These are phyloP conservation scores for Gallinago paraguaiae DNA, from an alignment of 2,113 vertebrate species.

Conservation along the genomic window DNA sequence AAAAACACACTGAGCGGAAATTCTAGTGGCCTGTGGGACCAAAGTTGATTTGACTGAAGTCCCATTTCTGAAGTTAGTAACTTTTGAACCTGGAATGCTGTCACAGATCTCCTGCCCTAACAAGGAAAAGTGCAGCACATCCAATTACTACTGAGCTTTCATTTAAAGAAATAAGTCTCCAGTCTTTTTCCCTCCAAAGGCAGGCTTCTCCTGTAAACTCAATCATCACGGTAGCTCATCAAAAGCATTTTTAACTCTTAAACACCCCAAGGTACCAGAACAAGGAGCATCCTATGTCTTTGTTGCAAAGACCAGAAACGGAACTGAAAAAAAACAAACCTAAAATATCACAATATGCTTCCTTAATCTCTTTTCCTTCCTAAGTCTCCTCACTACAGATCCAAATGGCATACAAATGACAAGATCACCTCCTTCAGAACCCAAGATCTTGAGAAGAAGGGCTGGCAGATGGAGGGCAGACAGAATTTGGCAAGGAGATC, in stretches of 20 bases:
- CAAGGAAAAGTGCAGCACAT: slow-evolving; percentile 43
- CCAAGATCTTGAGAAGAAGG: background rate
- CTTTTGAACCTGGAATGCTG: slow-evolving; percentile 54
- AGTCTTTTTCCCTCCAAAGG: slow-evolving; percentile 7
- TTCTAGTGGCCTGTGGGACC: slow-evolving; percentile 15
- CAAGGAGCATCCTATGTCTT: background rate
- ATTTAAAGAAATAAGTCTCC: slow-evolving; percentile 25
- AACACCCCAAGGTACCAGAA: background rate
- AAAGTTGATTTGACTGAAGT: slow-evolving; percentile 42
- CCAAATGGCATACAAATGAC: background rate
- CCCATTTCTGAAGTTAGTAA: slow-evolving; percentile 28
- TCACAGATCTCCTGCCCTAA: slow-evolving; percentile 30
- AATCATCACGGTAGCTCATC: background rate
- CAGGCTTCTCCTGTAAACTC: background rate
- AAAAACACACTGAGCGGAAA: slow-evolving; percentile 30
- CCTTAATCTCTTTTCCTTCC: background rate
- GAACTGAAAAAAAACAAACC: background rate
- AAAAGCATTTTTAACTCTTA: slow-evolving; percentile 35
- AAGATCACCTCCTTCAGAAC: background rate
- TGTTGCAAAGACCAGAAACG: background rate
- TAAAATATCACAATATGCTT: background rate
- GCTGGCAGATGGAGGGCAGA: slow-evolving; percentile 36
- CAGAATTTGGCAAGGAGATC: slow-evolving; percentile 19
- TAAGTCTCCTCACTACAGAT: background rate
- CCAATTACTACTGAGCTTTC: slow-evolving; percentile 55